Conservation (phyloP, 1,140 invertebrate species). For the Drosophila pachea region DNA sequence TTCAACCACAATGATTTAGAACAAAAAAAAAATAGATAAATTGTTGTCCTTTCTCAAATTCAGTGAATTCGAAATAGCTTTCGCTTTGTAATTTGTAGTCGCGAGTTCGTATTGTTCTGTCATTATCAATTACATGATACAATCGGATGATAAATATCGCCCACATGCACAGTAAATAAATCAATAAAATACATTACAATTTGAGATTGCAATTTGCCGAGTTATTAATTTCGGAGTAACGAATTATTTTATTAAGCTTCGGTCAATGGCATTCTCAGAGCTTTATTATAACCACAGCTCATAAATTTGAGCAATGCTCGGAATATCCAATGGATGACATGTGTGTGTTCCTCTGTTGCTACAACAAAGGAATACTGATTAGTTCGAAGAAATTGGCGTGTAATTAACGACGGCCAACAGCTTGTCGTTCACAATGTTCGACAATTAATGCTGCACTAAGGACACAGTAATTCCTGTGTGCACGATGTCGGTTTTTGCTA, state of each 20-base stretch:
- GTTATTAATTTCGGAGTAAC: conserved; percentile 36
- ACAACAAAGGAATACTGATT: conserved; percentile 28
- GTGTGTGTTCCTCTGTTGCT: conserved; percentile 12
- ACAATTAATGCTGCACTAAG: conserved; percentile 2
- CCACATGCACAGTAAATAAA: conserved; percentile 18
- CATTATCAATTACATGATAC: conserved; percentile 22
- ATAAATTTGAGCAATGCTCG: conserved; percentile 7
- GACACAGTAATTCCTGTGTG: conserved; percentile 4
- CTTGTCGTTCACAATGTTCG: conserved; percentile 9
- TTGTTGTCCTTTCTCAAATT: not conserved
- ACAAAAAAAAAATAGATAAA: not conserved
- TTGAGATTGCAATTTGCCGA: conserved; percentile 22
- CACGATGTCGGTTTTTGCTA: not conserved
- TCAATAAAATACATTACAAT: conserved; percentile 39
- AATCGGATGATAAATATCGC: conserved; percentile 22
- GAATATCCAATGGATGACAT: conserved; percentile 5
- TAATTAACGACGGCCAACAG: conserved; percentile 16
- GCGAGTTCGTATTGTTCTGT: too few species aligned
- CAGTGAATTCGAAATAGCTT: not conserved
- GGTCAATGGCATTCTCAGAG: conserved; percentile 17
- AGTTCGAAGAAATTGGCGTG: conserved; percentile 1
- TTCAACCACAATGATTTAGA: conserved; percentile 21
- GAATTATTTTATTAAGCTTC: conserved; percentile 24
- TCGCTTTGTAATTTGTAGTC: not conserved
- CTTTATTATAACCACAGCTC: conserved; percentile 19